Evolutionary conservation across 2,113 vertebrate species (phyloP).

Genomic region (Hassar affinis): DNA sequence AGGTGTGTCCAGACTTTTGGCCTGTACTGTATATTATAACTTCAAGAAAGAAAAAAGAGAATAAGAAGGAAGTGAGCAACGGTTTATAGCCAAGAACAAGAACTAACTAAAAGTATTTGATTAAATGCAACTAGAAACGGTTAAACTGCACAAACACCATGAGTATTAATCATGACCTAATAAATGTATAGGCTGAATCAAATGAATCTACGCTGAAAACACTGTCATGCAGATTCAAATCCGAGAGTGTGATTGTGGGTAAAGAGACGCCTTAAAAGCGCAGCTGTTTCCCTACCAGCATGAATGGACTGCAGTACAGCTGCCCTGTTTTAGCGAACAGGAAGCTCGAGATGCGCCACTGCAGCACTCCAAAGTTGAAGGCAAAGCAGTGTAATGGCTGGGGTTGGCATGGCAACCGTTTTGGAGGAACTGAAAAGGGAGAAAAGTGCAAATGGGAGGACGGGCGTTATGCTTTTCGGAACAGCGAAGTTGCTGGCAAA

Average conservation of each 20-base stretch:
- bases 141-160: neutral
- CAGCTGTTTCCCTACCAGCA: neutral
- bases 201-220: neutral
- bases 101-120: neutral
- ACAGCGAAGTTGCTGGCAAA: slow-evolving; percentile 16
- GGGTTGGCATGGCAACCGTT: slow-evolving; percentile 54
- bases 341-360: slow-evolving; percentile 23
- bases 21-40: too few species aligned
- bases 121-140: neutral
- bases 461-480: slow-evolving; percentile 17
- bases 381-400: slow-evolving; percentile 36
- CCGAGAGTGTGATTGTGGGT: neutral
- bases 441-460: slow-evolving; percentile 3
- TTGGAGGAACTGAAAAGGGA: slow-evolving; percentile 23
- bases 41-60: neutral
- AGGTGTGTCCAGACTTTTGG: too few species aligned
- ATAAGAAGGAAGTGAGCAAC: too few species aligned
- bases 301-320: slow-evolving; percentile 29
- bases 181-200: too few species aligned
- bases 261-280: slow-evolving; percentile 12
- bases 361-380: slow-evolving; percentile 44
- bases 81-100: too few species aligned
- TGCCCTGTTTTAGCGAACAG: slow-evolving; percentile 24
- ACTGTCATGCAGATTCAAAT: neutral
- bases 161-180: neutral